Conservation (phyloP, 2,888 invertebrate species). For the Rapana venosa region DNA sequence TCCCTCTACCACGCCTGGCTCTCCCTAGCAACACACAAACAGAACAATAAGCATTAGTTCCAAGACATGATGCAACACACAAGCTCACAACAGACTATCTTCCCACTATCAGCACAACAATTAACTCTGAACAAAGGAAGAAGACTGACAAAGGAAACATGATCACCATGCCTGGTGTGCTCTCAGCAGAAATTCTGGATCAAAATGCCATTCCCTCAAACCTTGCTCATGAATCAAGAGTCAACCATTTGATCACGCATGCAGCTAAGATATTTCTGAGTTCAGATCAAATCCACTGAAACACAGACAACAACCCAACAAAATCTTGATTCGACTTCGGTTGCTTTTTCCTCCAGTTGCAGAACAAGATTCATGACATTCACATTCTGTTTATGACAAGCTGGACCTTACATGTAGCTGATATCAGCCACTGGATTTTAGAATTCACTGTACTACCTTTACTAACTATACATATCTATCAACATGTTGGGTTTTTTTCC, state of each 20-base stretch:
- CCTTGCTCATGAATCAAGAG: neutral
- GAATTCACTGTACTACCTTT: too few relatives aligned
- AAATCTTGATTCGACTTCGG: neutral
- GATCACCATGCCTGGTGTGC: neutral
- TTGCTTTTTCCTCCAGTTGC: neutral
- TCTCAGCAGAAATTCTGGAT: neutral
- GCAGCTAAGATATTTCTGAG: neutral
- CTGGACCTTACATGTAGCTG: neutral
- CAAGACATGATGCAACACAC: slow-evolving; percentile 32
- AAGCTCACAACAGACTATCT: slow-evolving; percentile 1
- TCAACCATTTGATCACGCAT: neutral
- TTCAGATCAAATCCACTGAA: neutral
- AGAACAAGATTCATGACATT: neutral
- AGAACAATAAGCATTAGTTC: slow-evolving; percentile 37
- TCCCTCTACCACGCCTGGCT: slow-evolving; percentile 69
- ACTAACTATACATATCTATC: too few relatives aligned
- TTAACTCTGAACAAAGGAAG: neutral
- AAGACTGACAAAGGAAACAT: neutral
- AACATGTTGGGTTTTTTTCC: too few relatives aligned
- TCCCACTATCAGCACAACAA: neutral
- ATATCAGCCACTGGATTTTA: too few relatives aligned
- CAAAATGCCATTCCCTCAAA: neutral
- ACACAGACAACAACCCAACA: neutral
- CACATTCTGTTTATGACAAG: neutral
- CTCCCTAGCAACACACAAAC: slow-evolving; percentile 62